phyloP scores from a whole-genome alignment of 2,888 invertebrate species.

The Sphaerophoria rueppellii region DNA sequence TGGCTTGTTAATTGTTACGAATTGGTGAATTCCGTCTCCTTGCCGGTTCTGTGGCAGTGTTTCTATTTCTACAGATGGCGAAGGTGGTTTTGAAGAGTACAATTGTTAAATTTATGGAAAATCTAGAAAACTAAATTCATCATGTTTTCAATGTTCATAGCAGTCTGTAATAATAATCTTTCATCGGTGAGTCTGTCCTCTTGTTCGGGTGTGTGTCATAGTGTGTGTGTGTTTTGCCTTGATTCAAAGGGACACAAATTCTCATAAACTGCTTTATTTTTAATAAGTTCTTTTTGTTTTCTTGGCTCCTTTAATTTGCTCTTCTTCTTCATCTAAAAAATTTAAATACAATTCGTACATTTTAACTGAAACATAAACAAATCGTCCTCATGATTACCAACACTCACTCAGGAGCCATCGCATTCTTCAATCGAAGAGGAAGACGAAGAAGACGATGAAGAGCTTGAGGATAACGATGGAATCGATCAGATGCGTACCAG shows the following conservation, averaged over 20 bases:
- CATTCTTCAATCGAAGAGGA: slow-evolving; percentile 82
- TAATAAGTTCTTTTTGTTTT: slow-evolving; percentile 57
- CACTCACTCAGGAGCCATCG: slow-evolving; percentile 81
- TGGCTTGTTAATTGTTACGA: slow-evolving; percentile 47
- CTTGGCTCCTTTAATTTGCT: slow-evolving; percentile 51
- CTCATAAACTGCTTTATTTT: slow-evolving; percentile 64
- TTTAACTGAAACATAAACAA: slow-evolving; percentile 13
- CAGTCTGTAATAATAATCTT: slow-evolving; percentile 68
- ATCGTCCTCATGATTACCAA: slow-evolving; percentile 47
- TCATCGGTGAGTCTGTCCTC: slow-evolving; percentile 74
- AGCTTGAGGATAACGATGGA: slow-evolving; percentile 74
- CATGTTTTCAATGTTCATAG: slow-evolving; percentile 77
- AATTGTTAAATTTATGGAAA: slow-evolving; percentile 26
- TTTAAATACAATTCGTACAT: slow-evolving; percentile 26
- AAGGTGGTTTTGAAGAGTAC: slow-evolving; percentile 56
- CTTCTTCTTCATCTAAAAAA: slow-evolving; percentile 56
- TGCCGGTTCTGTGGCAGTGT: slow-evolving; percentile 53
- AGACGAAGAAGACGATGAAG: slow-evolving; percentile 73
- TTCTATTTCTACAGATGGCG: slow-evolving; percentile 43
- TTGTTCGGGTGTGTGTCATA: slow-evolving; percentile 13
- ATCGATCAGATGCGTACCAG: slow-evolving; percentile 74
- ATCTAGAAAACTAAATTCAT: slow-evolving; percentile 42
- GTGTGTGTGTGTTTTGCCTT: slow-evolving; percentile 23
- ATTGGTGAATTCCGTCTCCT: slow-evolving; percentile 37
- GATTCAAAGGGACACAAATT: slow-evolving; percentile 23